Base-by-base conservation (phyloP, 2,113 vertebrate genomes). In the Suncus etruscus region DNA sequence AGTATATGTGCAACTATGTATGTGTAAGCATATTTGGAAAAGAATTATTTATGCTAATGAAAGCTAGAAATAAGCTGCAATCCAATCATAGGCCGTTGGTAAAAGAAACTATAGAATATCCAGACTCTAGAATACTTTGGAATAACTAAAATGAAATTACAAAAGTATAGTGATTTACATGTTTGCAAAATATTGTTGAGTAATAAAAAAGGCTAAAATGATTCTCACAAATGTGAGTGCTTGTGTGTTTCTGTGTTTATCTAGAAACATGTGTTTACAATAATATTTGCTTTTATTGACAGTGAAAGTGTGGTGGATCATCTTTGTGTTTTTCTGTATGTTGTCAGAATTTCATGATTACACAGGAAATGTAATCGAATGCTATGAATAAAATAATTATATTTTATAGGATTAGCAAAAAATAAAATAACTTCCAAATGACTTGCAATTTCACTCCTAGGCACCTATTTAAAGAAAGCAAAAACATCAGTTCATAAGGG, bases 61-160 rank as follows among this genome's bases (percentile, higher is more conserved):
- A 95, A 83, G 32, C 32, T 89, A 69, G 78, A 95, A 94, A 86
- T 69, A 82, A 89, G 90, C 72, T 94, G 81, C 63, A 79, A 84
- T 90, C 63, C 79, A 85, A 83, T 61, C 83, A 92, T 5, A 89
- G 24, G 83, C 58, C 72, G 66, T 68, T 94, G 83, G 39, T 65
- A 73, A 10, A 91, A 91, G 74, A 58, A 87, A 74, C 80, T 74
- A 83, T 81, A 25, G 32, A 74, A 86, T 65, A 83, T 61, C 54
- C 31, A 48, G 50, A 93, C 75, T 45, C 50, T 24, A 45, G 25
- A 58, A 72, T 31, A 45, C 20, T 63, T 8, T 70, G 51, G 51
- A 74, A 45, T 32, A 54, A 94, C 87, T 91, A 89, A 85, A 91
- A 72, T 66, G 29, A 90, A 86, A 32, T 90, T 78, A 74, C 8